Evolutionary conservation across 2,888 invertebrate genomes (phyloP).

Genomic region (Erebia ligea): DNA sequence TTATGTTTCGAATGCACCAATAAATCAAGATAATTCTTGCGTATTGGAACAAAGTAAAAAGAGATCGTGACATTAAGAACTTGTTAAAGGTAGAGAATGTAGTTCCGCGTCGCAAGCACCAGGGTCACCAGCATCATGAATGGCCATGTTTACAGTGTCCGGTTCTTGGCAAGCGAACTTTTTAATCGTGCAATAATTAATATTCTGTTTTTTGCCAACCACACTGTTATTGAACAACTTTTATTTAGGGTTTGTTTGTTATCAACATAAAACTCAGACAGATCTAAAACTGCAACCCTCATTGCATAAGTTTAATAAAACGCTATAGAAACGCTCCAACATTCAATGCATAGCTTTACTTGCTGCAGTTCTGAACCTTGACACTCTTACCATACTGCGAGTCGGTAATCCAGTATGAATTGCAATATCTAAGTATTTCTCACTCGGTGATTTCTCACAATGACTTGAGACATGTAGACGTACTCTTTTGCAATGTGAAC

Average conservation of each 20-base stretch:
- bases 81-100: slow-evolving; percentile 65
- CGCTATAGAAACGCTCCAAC: slow-evolving; percentile 4
- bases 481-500: slow-evolving; percentile 40
- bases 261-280: neutral
- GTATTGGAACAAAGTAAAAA: slow-evolving; percentile 14
- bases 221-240: neutral
- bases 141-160: slow-evolving; percentile 46
- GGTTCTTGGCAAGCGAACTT: slow-evolving; percentile 31
- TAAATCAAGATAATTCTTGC: neutral
- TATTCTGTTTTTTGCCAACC: slow-evolving; percentile 9
- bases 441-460: slow-evolving; percentile 67
- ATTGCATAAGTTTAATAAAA: neutral
- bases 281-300: neutral
- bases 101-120: slow-evolving; percentile 52
- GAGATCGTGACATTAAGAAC: slow-evolving; percentile 44
- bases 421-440: slow-evolving; percentile 59
- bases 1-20: neutral
- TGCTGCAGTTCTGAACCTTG: slow-evolving; percentile 52
- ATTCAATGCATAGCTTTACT: slow-evolving; percentile 49
- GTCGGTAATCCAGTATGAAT: slow-evolving; percentile 63
- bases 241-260: slow-evolving; percentile 1
- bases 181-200: slow-evolving; percentile 22
- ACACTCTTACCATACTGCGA: slow-evolving; percentile 60
- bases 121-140: slow-evolving; percentile 65
- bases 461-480: slow-evolving; percentile 38